Conservation (phyloP, 1,140 invertebrate genomes). For the Aporrectodea caliginosa region DNA sequence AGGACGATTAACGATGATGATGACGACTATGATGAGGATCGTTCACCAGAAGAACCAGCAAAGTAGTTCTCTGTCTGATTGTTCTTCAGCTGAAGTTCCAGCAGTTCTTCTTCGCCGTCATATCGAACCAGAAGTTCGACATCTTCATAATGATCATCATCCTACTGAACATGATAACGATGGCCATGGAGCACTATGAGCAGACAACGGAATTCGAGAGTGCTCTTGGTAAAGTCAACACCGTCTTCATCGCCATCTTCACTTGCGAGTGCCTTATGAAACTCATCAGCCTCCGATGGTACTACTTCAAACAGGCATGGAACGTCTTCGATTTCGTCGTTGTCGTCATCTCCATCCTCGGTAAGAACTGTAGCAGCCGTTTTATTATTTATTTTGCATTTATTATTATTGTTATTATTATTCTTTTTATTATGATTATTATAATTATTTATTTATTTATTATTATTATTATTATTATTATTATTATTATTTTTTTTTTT, state of each 20-base stretch:
- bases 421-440: neutral
- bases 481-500: no score
- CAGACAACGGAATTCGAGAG: constrained; percentile 74
- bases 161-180: constrained; percentile 95
- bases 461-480: no score
- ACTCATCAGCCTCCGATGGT: constrained; percentile 84
- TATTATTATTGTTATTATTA: constrained; percentile 54
- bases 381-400: no score
- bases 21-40: no score
- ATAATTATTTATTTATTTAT: no score
- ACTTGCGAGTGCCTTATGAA: constrained; percentile 88
- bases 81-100: constrained; percentile 88
- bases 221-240: constrained; percentile 82
- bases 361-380: no score
- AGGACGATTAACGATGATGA: no score
- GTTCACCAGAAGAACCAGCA: no score
- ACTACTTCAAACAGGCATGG: constrained; percentile 93
- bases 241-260: constrained; percentile 90
- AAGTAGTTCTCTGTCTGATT: no score
- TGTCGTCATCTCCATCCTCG: constrained; percentile 82
- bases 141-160: constrained; percentile 99
- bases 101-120: constrained; percentile 92
- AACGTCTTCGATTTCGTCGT: constrained; percentile 92
- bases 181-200: constrained; percentile 95
- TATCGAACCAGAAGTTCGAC: constrained; percentile 97